These are phyloP conservation scores for Merops nubicus DNA, from an alignment of 2,113 vertebrate genomes.

Conservation along the genomic window DNA sequence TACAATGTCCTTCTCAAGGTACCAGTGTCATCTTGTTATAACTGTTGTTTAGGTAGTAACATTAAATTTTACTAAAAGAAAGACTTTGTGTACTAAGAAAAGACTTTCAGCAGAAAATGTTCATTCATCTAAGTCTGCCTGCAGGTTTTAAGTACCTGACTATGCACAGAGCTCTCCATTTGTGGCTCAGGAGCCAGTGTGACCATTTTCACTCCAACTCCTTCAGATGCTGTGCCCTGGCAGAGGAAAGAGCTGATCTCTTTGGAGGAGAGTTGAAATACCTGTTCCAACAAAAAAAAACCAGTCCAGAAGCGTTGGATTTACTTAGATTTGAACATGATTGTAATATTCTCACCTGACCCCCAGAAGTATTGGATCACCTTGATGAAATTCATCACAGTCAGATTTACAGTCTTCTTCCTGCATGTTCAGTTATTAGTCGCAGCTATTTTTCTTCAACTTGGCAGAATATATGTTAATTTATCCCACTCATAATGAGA, in stretches of 20 bases:
- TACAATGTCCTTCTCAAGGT: not conserved
- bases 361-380: slow-evolving; percentile 42
- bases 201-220: not conserved
- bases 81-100: not conserved
- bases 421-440: slow-evolving; percentile 65
- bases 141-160: not conserved
- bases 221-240: not conserved
- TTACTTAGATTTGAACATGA: slow-evolving; percentile 45
- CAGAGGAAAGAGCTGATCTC: not conserved
- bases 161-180: not conserved
- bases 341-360: slow-evolving; percentile 30
- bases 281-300: not conserved
- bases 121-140: not conserved
- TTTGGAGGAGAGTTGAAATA: slow-evolving; percentile 37
- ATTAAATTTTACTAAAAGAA: not conserved
- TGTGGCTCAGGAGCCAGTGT: not conserved
- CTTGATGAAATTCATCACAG: slow-evolving; percentile 62
- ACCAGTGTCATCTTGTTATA: not conserved
- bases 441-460: slow-evolving; percentile 70
- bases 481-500: slow-evolving; percentile 67
- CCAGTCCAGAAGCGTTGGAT: not conserved
- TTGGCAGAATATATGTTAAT: slow-evolving; percentile 78
- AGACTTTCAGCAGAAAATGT: not conserved
- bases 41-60: not conserved
- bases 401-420: slow-evolving; percentile 71